phyloP scores from a whole-genome alignment of 2,888 invertebrate genomes.

The Flexamia atlantica region DNA sequence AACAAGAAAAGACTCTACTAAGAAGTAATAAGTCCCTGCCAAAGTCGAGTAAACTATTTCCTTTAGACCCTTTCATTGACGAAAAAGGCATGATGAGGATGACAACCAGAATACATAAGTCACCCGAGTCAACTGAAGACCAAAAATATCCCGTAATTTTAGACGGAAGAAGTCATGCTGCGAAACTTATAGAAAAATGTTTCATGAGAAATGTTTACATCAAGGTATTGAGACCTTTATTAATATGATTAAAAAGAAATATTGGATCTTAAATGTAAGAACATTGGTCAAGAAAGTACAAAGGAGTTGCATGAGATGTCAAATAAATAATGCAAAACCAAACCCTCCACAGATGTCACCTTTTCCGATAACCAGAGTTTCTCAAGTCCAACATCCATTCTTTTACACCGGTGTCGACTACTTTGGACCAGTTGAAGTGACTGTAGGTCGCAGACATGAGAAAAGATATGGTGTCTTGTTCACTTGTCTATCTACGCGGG shows the following conservation, averaged over 20 bases:
- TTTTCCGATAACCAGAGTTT: neutral
- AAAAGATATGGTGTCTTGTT: conserved; percentile 22
- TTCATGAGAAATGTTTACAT: conserved; percentile 13
- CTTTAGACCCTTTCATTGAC: conserved; percentile 1
- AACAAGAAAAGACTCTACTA: neutral
- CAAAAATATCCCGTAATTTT: no score
- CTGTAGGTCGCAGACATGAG: conserved; percentile 10
- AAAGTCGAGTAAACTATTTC: neutral
- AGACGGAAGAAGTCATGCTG: no score
- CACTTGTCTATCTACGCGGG: conserved; percentile 28
- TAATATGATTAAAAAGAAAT: neutral
- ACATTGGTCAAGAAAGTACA: neutral
- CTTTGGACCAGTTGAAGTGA: conserved; percentile 27
- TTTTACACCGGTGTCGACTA: conserved; percentile 40
- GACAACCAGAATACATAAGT: no score
- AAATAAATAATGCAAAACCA: conserved; percentile 17
- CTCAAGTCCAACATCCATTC: conserved; percentile 9
- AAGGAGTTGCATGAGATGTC: conserved; percentile 1
- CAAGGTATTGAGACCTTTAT: conserved; percentile 18
- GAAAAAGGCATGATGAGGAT: no score
- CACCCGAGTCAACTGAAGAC: no score
- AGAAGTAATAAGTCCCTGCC: neutral
- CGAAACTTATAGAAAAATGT: no score
- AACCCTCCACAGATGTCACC: conserved; percentile 24
- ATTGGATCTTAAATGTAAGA: neutral